Base-by-base conservation (phyloP, 1,140 invertebrate genomes). In the Drosophila parabipectinata region DNA sequence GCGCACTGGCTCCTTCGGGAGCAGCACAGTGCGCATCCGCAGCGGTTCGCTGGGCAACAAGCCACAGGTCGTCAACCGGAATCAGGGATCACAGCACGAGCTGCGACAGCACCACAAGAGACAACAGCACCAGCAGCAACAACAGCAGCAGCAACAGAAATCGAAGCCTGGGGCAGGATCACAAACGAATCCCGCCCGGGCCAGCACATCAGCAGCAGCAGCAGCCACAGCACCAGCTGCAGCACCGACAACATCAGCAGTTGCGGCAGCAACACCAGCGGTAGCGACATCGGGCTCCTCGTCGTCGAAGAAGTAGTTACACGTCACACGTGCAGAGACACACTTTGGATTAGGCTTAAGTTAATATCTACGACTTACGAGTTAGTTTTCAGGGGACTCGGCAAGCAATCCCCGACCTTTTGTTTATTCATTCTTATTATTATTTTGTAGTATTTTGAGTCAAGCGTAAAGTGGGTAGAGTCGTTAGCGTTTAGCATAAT, bases 1-100 rank as follows among this genome's bases (percentile, higher is more conserved):
- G 24, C 85, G 91, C 64, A 92, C 91, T 34, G 90, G 91, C 53
- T 87, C 84, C n/a, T 91, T 91, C 68, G 89, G 91, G 26, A 90
- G 89, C 80, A 92, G 91, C 74, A 93, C 92, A 26, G 93, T 93
- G 28, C 91, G 93, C 60, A 87, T 90, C 34, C 92, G 88, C 57
- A 92, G 91, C 47, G 91, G 91, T 48, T 92, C 91, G 1, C 50
- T 90, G 68, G 91, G 91, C 41, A 91, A 92, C 54, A 90, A 90
- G 58, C 84, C 91, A 9, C 91, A 92, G 77, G 79, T 90, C 54
- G 91, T 53, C 0, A 79, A 90, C 74, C 85, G 84, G 51, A 84
- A 88, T 72, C 85, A 88, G 58, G 82, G 83, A 72, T 78, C 77
- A 30, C 88, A 89, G 69, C 72, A 90, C 41, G 87, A 91, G 56